Conservation (phyloP, 1,140 invertebrate genomes). For the Vanessa tameamea region DNA sequence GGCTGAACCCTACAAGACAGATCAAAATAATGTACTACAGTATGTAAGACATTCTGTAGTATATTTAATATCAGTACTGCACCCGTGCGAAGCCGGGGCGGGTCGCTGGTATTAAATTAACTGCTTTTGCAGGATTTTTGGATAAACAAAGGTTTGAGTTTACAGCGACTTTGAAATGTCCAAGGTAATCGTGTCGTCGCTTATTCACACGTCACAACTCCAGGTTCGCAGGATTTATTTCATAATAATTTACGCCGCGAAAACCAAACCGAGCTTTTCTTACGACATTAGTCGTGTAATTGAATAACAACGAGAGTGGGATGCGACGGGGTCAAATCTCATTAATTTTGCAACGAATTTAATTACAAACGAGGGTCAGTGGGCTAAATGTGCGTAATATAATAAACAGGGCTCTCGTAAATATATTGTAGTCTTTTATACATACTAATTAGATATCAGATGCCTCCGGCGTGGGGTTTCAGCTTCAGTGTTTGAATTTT, state of each 20-base stretch:
- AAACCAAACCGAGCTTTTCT: slow-evolving; percentile 14
- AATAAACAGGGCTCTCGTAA: slow-evolving; percentile 42
- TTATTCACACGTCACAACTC: neutral
- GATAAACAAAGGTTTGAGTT: no score
- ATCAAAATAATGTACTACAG: no score
- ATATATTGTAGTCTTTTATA: slow-evolving; percentile 38
- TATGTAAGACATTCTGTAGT: no score
- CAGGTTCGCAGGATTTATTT: slow-evolving; percentile 6
- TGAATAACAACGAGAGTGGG: slow-evolving; percentile 15
- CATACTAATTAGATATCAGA: slow-evolving; percentile 26
- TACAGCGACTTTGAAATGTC: no score
- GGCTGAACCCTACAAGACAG: no score
- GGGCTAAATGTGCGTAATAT: slow-evolving; percentile 43
- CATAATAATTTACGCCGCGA: neutral
- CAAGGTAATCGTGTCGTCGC: no score
- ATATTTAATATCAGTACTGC: no score
- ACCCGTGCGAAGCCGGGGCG: no score
- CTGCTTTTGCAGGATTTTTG: no score
- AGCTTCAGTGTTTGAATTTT: slow-evolving; percentile 5
- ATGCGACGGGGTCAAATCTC: slow-evolving; percentile 39
- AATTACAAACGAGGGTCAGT: slow-evolving; percentile 47
- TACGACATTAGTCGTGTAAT: slow-evolving; percentile 25
- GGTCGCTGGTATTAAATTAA: no score
- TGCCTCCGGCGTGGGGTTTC: slow-evolving; percentile 3
- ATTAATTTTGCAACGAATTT: slow-evolving; percentile 58